Evolutionary conservation across 2,113 vertebrate genomes (phyloP).

Genomic region (Raja brachyura): DNA sequence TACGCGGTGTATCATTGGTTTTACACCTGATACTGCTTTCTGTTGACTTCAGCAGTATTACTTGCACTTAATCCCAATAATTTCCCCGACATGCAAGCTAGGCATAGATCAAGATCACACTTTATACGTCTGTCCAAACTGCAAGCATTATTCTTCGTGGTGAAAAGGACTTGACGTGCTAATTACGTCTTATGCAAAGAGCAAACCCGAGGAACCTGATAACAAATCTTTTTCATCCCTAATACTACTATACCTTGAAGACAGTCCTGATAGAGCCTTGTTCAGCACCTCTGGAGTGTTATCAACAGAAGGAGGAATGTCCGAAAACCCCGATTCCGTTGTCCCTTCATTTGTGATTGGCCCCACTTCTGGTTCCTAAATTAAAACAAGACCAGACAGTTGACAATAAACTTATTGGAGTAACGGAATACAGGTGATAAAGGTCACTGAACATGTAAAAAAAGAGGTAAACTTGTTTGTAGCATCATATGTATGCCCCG

Average conservation of each 20-base stretch:
- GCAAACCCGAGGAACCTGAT: not conserved
- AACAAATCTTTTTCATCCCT: not conserved
- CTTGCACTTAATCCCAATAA: too few species aligned
- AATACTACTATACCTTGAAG: conserved; percentile 68
- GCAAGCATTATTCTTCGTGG: too few species aligned
- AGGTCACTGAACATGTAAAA: not conserved
- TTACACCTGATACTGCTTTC: too few species aligned
- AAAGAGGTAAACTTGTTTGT: not conserved
- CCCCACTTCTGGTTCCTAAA: conserved; percentile 70
- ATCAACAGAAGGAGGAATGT: conserved; percentile 61
- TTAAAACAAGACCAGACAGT: not conserved
- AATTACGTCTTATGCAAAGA: too few species aligned
- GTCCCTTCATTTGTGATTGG: conserved; percentile 74
- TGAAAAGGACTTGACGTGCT: too few species aligned
- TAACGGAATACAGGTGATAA: not conserved
- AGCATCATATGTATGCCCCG: too few species aligned
- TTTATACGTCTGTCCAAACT: too few species aligned
- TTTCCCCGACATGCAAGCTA: too few species aligned
- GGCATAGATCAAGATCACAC: too few species aligned
- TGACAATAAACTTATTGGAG: not conserved
- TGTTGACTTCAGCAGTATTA: too few species aligned
- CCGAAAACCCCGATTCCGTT: conserved; percentile 53
- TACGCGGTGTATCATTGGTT: too few species aligned
- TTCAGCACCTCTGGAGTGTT: conserved; percentile 93
- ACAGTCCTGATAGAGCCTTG: conserved; percentile 87